Conservation (phyloP, 2,113 vertebrate genomes). For the Leucoraja erinaceus region DNA sequence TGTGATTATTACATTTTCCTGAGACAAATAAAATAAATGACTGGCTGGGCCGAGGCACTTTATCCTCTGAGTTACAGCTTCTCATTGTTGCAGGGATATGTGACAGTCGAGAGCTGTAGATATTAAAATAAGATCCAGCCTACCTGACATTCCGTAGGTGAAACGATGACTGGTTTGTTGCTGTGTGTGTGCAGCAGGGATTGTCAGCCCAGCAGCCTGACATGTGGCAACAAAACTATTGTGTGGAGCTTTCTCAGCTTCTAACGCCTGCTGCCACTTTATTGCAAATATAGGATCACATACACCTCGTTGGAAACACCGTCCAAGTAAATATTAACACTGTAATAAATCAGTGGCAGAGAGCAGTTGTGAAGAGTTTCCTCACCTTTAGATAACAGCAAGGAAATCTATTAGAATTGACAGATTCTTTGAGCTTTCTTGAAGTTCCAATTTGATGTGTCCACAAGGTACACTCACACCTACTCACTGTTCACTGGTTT, state of each 20-base stretch:
- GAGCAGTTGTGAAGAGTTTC: constrained; percentile 28
- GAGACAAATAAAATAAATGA: background rate
- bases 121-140: constrained; percentile 1
- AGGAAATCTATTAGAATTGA: constrained; percentile 18
- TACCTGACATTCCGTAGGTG: constrained; percentile 9
- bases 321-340: constrained; percentile 21
- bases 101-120: constrained; percentile 2
- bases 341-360: constrained; percentile 33
- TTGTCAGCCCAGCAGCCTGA: constrained; percentile 17
- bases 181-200: background rate
- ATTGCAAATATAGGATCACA: constrained; percentile 24
- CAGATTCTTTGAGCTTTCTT: background rate
- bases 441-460: background rate
- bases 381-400: constrained; percentile 4
- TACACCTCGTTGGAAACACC: background rate
- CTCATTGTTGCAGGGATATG: background rate
- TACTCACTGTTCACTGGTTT: background rate
- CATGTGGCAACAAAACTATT: constrained; percentile 29
- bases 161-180: constrained; percentile 11
- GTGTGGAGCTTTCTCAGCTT: background rate
- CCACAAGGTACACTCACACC: background rate
- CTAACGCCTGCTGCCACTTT: constrained; percentile 17
- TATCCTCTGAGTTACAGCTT: background rate
- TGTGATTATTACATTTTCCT: background rate
- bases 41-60: no score